Conservation (phyloP, 2,888 invertebrate genomes). For the Melinaea menophilus region DNA sequence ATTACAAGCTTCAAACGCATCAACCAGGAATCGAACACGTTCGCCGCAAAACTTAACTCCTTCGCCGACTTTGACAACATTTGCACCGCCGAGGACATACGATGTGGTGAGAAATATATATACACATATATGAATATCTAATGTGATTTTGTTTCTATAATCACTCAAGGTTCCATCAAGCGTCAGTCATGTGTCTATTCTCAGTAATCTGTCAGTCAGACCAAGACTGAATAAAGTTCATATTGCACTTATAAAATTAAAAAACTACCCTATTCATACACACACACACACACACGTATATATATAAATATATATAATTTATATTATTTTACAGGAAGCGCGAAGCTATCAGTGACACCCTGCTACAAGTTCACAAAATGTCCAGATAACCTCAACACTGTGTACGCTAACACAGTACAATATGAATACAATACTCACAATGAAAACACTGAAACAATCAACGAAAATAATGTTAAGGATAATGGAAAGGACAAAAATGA, state of each 20-base stretch:
- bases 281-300: too few relatives aligned
- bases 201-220: too few relatives aligned
- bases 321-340: constrained; percentile 46
- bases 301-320: neutral
- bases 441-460: constrained; percentile 4
- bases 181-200: too few relatives aligned
- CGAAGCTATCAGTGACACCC: constrained; percentile 48
- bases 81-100: constrained; percentile 38
- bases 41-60: constrained; percentile 44
- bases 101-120: constrained; percentile 43
- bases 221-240: too few relatives aligned
- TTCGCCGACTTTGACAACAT: constrained; percentile 48
- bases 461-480: constrained; percentile 4
- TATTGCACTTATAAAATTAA: too few relatives aligned
- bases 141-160: too few relatives aligned
- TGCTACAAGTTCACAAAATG: constrained; percentile 53
- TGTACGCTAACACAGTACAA: constrained; percentile 35
- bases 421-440: constrained; percentile 17
- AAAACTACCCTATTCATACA: too few relatives aligned
- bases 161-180: too few relatives aligned
- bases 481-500: neutral
- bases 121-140: too few relatives aligned
- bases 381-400: constrained; percentile 48
- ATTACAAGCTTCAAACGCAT: constrained; percentile 47
- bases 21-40: constrained; percentile 38